Evolutionary conservation across 2,113 vertebrate genomes (phyloP), one percentile per base, ranked within the genome.

Genomic region (Gavia stellata): DNA sequence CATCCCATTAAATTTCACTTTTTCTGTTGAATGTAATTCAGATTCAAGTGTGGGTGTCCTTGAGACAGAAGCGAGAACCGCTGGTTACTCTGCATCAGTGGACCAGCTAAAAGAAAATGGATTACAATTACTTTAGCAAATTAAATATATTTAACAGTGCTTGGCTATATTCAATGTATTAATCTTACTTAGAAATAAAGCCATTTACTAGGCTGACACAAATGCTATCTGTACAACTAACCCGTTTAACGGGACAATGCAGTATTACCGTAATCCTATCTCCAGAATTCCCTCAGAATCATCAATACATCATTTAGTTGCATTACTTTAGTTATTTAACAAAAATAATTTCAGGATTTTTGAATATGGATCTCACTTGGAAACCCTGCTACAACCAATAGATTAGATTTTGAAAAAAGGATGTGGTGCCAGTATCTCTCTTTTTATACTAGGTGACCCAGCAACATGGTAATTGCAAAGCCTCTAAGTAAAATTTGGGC

Each of bases 1-100:
- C 6, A 55, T 56, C 88, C 97, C 97, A 91, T 96, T 96, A 52
- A 96, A 96, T 97, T 97, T 99, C 98, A 99, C 97, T 99, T 99
- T 98, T 99, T 99, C 98, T 99, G 99, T 92, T 99, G 99, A 98
- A 99, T 98, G 98, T 98, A 99, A 97, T 98, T 99, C 97, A 99
- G 98, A 96, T 98, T 99, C 96, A 99, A 98, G 97, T 98, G 98
- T 93, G 99, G 99, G 90, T 98, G 98, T 96, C 99, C 98, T 88
- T 99, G 99, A 94, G 98, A 99, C 94, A 99, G 98, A 97, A 99
- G 98, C 3, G 98, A 98, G 98, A 99, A 98, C 97, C 98, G 98
- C 82, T 99, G 99, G 97, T 98, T 99, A 49, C 97, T 98, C 97
- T 99, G 98, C 95, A 99, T 98, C 97, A 98, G 98, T 94, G 99